Conservation (phyloP, 2,113 vertebrate genomes). For the Scophthalmus maximus region DNA sequence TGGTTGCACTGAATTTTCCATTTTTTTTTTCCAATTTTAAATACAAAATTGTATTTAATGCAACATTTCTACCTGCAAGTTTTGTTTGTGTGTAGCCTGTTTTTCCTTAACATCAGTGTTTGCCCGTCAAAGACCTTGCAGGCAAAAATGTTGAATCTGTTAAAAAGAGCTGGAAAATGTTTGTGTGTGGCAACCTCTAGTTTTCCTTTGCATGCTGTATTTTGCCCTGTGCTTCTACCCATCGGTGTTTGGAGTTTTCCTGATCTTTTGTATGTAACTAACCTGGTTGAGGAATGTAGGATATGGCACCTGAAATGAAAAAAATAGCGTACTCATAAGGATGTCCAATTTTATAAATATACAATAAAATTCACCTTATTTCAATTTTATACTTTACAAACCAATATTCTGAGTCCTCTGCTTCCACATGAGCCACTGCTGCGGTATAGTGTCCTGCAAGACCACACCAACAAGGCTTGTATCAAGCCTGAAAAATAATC, state of each 20-base stretch:
- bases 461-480: not conserved
- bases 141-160: no score
- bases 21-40: no score
- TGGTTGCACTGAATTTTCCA: not conserved
- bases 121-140: not conserved
- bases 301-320: conserved; percentile 73
- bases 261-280: conserved; percentile 11
- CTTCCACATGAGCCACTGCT: conserved; percentile 85
- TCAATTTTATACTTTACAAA: conserved; percentile 38
- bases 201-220: not conserved
- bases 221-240: not conserved
- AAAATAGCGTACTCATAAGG: not conserved
- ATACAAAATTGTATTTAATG: no score
- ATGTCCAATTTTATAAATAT: not conserved
- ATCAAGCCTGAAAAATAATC: not conserved
- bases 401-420: conserved; percentile 82
- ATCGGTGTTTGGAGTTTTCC: not conserved
- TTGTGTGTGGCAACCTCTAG: not conserved
- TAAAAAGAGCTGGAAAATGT: no score
- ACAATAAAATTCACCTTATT: not conserved
- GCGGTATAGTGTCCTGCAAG: conserved; percentile 79
- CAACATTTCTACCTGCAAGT: no score
- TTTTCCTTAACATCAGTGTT: not conserved
- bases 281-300: conserved; percentile 82
- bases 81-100: not conserved